Conservation (phyloP, 30 jellyfish, hydroid and myxozoan genomes). For the Hydractinia echinata region DNA sequence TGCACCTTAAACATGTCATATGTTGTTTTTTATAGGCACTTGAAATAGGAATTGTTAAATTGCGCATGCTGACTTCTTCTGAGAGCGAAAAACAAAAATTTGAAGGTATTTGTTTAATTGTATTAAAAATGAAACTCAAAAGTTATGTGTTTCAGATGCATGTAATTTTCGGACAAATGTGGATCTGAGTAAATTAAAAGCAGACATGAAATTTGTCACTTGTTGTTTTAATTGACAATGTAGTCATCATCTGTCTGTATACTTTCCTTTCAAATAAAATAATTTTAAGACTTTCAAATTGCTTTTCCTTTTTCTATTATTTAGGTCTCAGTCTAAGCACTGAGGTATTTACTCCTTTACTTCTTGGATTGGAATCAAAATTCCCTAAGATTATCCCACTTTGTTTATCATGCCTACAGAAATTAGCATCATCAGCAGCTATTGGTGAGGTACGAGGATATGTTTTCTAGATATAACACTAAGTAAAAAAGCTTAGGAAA, state of each 20-base stretch:
- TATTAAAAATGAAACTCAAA: too few species aligned
- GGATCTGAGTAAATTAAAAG: too few species aligned
- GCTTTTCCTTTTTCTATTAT: neutral
- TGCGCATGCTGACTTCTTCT: constrained; percentile 82
- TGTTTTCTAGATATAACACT: neutral
- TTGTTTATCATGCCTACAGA: constrained; percentile 74
- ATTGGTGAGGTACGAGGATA: constrained; percentile 73
- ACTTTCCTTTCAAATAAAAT: too few species aligned
- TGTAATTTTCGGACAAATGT: too few species aligned
- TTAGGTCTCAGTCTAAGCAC: constrained; percentile 62
- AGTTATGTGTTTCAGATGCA: too few species aligned
- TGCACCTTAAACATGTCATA: neutral
- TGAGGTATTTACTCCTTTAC: constrained; percentile 77
- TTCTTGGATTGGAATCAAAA: constrained; percentile 81
- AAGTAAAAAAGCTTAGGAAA: neutral
- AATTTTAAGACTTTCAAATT: too few species aligned
- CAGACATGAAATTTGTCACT: too few species aligned
- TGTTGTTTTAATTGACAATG: too few species aligned
- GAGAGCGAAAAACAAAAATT: too few species aligned
- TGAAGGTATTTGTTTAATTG: too few species aligned
- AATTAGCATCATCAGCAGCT: constrained; percentile 78
- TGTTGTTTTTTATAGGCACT: constrained; percentile 45
- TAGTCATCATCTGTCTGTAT: too few species aligned
- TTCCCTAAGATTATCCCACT: constrained; percentile 74
- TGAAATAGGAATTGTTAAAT: constrained; percentile 81